These are phyloP conservation scores for Xylocampa areola DNA, from an alignment of 2,888 invertebrate genomes.

Conservation along the genomic window DNA sequence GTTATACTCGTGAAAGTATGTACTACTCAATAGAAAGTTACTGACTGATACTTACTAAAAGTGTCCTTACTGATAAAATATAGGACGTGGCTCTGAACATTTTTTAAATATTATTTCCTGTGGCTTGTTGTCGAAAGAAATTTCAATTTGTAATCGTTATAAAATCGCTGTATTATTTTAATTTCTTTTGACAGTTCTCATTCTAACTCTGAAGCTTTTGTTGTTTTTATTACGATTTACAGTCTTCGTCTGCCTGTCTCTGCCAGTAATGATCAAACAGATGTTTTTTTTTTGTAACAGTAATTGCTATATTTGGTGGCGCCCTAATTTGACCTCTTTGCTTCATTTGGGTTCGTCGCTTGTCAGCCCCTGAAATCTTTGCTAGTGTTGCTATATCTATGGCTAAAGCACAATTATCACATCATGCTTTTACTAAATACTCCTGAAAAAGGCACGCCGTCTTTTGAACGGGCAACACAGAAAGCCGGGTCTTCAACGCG, in stretches of 20 bases:
- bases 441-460: too few relatives aligned
- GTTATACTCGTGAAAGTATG: too few relatives aligned
- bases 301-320: too few relatives aligned
- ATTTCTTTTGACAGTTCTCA: constrained; percentile 34
- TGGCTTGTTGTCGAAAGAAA: constrained; percentile 15
- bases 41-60: constrained; percentile 66
- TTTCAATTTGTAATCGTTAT: constrained; percentile 21
- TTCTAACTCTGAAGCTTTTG: constrained; percentile 21
- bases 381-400: too few relatives aligned
- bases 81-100: constrained; percentile 70
- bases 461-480: too few relatives aligned
- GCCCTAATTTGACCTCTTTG: too few relatives aligned
- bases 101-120: constrained; percentile 28
- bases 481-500: too few relatives aligned
- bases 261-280: constrained; percentile 22
- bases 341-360: too few relatives aligned
- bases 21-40: neutral
- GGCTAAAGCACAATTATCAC: too few relatives aligned
- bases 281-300: neutral
- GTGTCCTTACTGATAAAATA: constrained; percentile 57
- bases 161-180: constrained; percentile 14
- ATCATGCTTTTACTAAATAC: too few relatives aligned
- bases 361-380: too few relatives aligned
- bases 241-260: neutral
- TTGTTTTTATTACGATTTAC: neutral